These are phyloP conservation scores for Semotilus atromaculatus DNA, from an alignment of 2,797 vertebrate genomes.

Conservation along the genomic window DNA sequence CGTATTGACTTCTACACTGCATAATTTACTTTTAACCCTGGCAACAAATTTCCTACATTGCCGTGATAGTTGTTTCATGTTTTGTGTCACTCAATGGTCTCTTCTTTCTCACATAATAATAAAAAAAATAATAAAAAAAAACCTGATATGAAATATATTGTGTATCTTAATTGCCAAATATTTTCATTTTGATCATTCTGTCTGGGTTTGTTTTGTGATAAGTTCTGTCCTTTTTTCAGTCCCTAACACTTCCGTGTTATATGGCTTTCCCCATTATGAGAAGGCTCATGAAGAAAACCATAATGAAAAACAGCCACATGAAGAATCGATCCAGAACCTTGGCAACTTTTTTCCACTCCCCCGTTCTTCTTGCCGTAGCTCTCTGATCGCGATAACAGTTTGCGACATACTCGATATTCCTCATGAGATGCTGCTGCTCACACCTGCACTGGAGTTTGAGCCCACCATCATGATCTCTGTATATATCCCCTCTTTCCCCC, in stretches of 20 bases:
- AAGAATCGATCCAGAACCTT: constrained; percentile 93
- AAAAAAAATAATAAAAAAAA: neutral
- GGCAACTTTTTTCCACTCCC: constrained; percentile 92
- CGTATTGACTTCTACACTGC: neutral
- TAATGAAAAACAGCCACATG: constrained; percentile 92
- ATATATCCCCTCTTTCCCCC: constrained; percentile 53
- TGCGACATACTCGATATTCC: constrained; percentile 84
- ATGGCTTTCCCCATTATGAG: constrained; percentile 86
- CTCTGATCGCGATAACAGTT: constrained; percentile 85
- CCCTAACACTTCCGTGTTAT: constrained; percentile 63
- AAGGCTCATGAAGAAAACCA: constrained; percentile 91
- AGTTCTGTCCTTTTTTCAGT: neutral
- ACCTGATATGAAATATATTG: neutral
- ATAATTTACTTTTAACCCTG: neutral
- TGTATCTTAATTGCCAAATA: neutral
- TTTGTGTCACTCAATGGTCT: neutral
- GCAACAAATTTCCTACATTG: neutral
- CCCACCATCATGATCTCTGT: constrained; percentile 10
- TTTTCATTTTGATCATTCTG: neutral
- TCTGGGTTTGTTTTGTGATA: neutral
- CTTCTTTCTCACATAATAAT: neutral
- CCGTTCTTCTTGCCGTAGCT: constrained; percentile 79
- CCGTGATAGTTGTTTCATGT: neutral
- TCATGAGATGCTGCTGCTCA: constrained; percentile 76
- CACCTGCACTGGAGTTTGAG: constrained; percentile 65